Percentiles rank a stretch among this genome's conserved stretches.
Evolutionary conservation across 2,888 invertebrate genomes (phyloP).

Genomic region (Drosophila phalerata): DNA sequence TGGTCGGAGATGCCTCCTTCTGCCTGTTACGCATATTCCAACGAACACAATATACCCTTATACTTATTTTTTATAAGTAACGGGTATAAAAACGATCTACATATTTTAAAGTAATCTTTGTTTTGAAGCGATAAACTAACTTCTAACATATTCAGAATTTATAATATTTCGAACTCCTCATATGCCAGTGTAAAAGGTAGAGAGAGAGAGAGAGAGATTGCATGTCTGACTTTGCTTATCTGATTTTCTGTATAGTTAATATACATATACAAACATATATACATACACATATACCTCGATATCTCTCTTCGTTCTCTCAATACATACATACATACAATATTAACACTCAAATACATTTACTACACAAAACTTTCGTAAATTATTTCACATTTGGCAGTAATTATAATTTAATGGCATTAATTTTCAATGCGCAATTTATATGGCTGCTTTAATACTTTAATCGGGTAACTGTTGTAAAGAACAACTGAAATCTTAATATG

Average conservation of each 20-base stretch:
- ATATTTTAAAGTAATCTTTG: background rate
- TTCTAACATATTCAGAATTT: background rate
- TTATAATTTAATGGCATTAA: no score
- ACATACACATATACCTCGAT: no score
- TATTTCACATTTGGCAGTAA: background rate
- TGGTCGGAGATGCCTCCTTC: no score
- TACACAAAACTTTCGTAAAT: background rate
- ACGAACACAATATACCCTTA: no score
- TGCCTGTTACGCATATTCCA: no score
- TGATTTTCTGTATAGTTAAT: background rate
- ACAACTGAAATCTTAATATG: background rate
- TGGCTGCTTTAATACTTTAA: background rate
- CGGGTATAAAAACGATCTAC: no score
- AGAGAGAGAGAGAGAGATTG: background rate
- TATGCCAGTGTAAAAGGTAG: background rate
- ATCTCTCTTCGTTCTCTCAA: background rate
- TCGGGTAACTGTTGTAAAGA: background rate
- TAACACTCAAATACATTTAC: no score
- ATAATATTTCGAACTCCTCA: background rate
- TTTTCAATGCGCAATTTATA: background rate
- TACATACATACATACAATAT: background rate
- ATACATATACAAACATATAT: background rate
- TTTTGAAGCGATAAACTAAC: background rate
- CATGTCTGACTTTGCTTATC: no score
- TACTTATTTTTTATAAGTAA: no score